These are phyloP conservation scores for Rhinoraja longicauda DNA, from an alignment of 2,797 vertebrate species.

Conservation along the genomic window DNA sequence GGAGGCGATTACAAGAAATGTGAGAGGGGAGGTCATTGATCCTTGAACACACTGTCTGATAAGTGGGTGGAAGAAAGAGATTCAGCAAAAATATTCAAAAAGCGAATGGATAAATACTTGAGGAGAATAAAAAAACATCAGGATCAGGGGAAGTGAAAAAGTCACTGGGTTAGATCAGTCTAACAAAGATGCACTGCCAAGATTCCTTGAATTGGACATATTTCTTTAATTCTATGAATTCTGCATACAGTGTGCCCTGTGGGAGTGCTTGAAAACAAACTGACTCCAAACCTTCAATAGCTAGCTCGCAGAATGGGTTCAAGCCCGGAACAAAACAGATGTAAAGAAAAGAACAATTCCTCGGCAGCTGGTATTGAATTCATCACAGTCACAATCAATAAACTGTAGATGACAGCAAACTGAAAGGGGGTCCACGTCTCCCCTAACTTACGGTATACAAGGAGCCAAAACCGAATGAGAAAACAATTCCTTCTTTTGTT, in stretches of 20 bases:
- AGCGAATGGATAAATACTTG: not conserved
- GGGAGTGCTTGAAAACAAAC: not conserved
- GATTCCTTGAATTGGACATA: not conserved
- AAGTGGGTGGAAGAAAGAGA: not conserved
- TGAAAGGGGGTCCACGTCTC: not conserved
- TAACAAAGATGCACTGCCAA: not conserved
- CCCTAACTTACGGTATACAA: not conserved
- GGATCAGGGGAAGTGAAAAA: no score
- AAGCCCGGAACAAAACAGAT: not conserved
- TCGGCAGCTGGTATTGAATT: not conserved
- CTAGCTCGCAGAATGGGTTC: no score
- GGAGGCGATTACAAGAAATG: no score
- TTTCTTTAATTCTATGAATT: not conserved
- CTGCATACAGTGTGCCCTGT: not conserved
- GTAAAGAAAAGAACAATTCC: not conserved
- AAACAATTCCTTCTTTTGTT: slow-evolving; percentile 21
- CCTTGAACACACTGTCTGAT: not conserved
- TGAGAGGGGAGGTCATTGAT: not conserved
- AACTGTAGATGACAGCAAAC: not conserved
- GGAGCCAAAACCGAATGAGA: not conserved
- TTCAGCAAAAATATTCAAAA: not conserved
- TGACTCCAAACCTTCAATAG: not conserved
- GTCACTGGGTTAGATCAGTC: not conserved
- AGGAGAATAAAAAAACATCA: not conserved
- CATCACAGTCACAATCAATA: not conserved